Evolutionary conservation across 1,140 invertebrate genomes (phyloP).

Genomic region (Formica selysi): DNA sequence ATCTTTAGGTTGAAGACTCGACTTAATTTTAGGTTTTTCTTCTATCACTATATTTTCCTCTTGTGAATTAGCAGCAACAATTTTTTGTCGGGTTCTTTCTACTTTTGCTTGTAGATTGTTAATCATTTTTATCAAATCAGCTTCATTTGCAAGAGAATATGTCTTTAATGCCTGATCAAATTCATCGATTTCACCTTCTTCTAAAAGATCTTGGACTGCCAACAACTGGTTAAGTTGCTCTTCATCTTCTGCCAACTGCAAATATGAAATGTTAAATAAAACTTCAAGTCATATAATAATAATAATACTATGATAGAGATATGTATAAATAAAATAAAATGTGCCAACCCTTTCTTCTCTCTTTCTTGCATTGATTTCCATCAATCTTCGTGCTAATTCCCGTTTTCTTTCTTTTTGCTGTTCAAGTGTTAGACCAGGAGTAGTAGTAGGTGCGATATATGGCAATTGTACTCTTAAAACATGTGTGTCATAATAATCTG

Average conservation of each 20-base stretch:
- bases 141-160: slow-evolving; percentile 88
- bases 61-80: slow-evolving; percentile 89
- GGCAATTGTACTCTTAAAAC: slow-evolving; percentile 95
- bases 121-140: slow-evolving; percentile 91
- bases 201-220: slow-evolving; percentile 92
- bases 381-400: slow-evolving; percentile 92
- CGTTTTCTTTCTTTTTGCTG: slow-evolving; percentile 95
- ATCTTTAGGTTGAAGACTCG: slow-evolving; percentile 87
- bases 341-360: slow-evolving; percentile 90
- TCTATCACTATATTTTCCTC: slow-evolving; percentile 89
- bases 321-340: slow-evolving; percentile 26
- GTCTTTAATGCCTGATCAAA: slow-evolving; percentile 90
- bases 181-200: slow-evolving; percentile 92
- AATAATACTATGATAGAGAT: neutral
- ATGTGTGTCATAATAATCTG: slow-evolving; percentile 94
- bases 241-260: slow-evolving; percentile 93
- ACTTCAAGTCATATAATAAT: slow-evolving; percentile 9
- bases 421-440: slow-evolving; percentile 89
- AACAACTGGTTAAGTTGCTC: slow-evolving; percentile 93
- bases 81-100: slow-evolving; percentile 93
- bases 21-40: slow-evolving; percentile 86
- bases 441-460: slow-evolving; percentile 88
- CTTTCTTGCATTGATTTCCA: slow-evolving; percentile 95
- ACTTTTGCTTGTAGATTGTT: slow-evolving; percentile 91
- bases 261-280: slow-evolving; percentile 33